These are phyloP conservation scores for Epirrita christyi DNA, from an alignment of 2,888 invertebrate species.

Conservation along the genomic window DNA sequence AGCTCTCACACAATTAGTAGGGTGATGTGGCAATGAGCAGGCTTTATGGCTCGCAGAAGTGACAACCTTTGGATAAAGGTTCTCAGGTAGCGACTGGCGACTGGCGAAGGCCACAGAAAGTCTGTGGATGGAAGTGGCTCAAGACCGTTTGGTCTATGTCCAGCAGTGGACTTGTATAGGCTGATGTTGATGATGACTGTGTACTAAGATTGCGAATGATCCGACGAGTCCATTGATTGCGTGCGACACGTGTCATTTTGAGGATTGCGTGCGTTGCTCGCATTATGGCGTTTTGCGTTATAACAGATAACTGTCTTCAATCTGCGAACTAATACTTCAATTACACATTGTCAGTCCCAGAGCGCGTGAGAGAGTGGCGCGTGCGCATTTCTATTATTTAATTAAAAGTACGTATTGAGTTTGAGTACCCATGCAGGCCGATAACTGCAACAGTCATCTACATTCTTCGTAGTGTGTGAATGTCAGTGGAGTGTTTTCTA, in stretches of 20 bases:
- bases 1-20: too few species aligned
- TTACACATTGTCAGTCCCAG: constrained; percentile 11
- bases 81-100: too few species aligned
- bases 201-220: background rate
- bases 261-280: constrained; percentile 22
- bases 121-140: too few species aligned
- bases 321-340: constrained; percentile 6
- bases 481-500: background rate
- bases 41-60: too few species aligned
- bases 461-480: background rate
- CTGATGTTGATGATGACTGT: too few species aligned
- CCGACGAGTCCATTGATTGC: background rate
- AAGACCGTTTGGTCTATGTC: too few species aligned
- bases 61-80: too few species aligned
- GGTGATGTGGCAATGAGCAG: too few species aligned
- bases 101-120: too few species aligned
- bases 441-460: background rate
- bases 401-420: background rate
- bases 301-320: constrained; percentile 16
- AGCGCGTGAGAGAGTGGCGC: constrained; percentile 1
- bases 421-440: background rate
- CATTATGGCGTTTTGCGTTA: constrained; percentile 12
- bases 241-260: background rate
- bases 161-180: too few species aligned
- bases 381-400: background rate